Percentiles rank a stretch among this genome's conserved stretches.
Conservation (phyloP, 2,113 vertebrate species). For the Oncorhynchus tshawytscha region DNA sequence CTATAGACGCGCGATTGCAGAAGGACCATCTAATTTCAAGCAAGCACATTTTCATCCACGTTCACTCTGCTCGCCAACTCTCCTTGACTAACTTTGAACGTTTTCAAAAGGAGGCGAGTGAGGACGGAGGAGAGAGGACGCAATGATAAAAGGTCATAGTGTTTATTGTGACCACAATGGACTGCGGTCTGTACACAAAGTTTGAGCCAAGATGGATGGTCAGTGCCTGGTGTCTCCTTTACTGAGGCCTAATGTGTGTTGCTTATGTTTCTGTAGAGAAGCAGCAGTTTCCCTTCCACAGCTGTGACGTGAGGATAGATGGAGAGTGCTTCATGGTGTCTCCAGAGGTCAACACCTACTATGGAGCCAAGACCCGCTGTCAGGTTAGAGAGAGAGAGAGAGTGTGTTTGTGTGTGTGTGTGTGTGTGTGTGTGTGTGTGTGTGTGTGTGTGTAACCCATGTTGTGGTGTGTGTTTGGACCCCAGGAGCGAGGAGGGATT, state of each 20-base stretch:
- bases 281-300: constrained; percentile 79
- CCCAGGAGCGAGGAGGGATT: constrained; percentile 74
- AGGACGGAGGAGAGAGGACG: no score
- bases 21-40: no score
- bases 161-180: constrained; percentile 3
- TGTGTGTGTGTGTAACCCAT: neutral
- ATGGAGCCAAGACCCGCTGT: constrained; percentile 80
- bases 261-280: constrained; percentile 60
- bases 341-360: constrained; percentile 80
- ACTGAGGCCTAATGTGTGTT: neutral
- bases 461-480: constrained; percentile 20
- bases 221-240: neutral
- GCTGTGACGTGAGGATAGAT: constrained; percentile 81
- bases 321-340: constrained; percentile 83
- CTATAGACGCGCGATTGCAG: no score
- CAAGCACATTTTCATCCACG: no score
- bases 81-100: no score
- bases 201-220: constrained; percentile 16
- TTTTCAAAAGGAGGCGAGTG: no score
- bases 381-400: constrained; percentile 70
- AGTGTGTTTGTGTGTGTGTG: neutral
- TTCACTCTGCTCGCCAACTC: no score
- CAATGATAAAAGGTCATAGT: no score
- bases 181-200: neutral
- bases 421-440: constrained; percentile 4